phyloP scores from a whole-genome alignment of 64 coral and sea anemone species.

The Stylophora pistillata region DNA sequence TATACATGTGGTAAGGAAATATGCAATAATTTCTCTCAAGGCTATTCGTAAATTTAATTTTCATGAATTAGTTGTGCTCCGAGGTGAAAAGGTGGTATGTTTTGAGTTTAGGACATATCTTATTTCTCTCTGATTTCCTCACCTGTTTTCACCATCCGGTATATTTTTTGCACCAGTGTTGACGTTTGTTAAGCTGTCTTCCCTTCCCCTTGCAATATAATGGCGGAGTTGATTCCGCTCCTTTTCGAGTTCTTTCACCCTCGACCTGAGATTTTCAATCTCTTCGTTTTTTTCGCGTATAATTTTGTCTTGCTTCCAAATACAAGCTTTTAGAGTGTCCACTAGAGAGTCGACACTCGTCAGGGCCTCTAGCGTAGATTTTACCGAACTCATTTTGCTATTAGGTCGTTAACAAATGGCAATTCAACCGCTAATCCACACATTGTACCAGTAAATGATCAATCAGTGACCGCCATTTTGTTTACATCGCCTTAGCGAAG shows the following conservation, averaged over 20 bases:
- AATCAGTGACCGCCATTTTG: conserved; percentile 65
- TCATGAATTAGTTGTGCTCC: too few relatives aligned
- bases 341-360: conserved; percentile 52
- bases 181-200: not conserved
- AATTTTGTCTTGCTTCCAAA: conserved; percentile 68
- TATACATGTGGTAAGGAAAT: too few relatives aligned
- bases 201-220: conserved; percentile 24
- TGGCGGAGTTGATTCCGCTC: conserved; percentile 54
- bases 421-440: not conserved
- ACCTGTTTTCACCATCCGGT: conserved; percentile 15
- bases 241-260: conserved; percentile 41
- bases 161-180: not conserved
- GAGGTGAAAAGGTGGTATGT: too few relatives aligned
- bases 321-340: conserved; percentile 57
- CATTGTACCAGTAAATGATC: not conserved
- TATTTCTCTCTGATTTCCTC: conserved; percentile 27
- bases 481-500: conserved; percentile 53
- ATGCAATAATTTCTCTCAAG: too few relatives aligned
- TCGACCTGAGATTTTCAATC: conserved; percentile 33
- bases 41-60: too few relatives aligned
- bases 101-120: not conserved
- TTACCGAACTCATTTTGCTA: conserved; percentile 39
- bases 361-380: conserved; percentile 52
- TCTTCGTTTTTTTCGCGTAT: conserved; percentile 48
- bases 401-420: not conserved